A percentile compares a stretch with the other conserved stretches of the same genome.
Evolutionary conservation across 2,797 vertebrate species (phyloP).

Genomic region (Sciurus carolinensis): DNA sequence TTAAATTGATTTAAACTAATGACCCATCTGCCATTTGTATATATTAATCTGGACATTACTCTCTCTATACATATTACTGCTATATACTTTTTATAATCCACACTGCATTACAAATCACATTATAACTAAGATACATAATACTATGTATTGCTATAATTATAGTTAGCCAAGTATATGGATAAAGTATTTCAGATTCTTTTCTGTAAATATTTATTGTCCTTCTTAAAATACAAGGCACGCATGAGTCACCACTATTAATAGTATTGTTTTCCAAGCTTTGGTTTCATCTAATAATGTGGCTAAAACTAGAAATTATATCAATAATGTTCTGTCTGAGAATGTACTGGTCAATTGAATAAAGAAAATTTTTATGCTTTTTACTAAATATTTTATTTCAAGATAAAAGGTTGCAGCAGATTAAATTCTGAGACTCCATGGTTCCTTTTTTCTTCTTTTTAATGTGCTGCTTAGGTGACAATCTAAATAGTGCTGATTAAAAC

Average conservation of each 20-base stretch:
- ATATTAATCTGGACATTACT: background rate
- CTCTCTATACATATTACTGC: background rate
- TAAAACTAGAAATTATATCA: slow-evolving; percentile 57
- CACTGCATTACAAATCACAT: background rate
- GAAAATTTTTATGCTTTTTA: slow-evolving; percentile 44
- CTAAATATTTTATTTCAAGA: slow-evolving; percentile 56
- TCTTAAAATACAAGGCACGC: slow-evolving; percentile 63
- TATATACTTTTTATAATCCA: background rate
- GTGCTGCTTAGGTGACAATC: background rate
- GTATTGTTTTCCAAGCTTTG: slow-evolving; percentile 66
- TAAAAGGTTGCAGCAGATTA: background rate
- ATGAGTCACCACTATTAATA: slow-evolving; percentile 65
- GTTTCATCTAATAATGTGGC: slow-evolving; percentile 56
- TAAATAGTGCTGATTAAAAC: slow-evolving; percentile 37
- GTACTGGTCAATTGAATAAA: background rate
- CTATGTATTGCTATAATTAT: slow-evolving; percentile 4
- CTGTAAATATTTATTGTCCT: background rate
- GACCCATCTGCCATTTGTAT: background rate
- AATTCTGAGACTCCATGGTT: background rate
- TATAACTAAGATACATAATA: slow-evolving; percentile 16
- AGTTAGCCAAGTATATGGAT: slow-evolving; percentile 34
- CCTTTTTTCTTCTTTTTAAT: background rate
- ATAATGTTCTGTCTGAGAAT: slow-evolving; percentile 26
- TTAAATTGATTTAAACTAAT: slow-evolving; percentile 56
- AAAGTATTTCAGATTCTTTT: slow-evolving; percentile 52